Percentiles rank a stretch among this genome's conserved stretches.
phyloP scores from a whole-genome alignment of 2,888 invertebrate genomes.

The Diloba caeruleocephala region DNA sequence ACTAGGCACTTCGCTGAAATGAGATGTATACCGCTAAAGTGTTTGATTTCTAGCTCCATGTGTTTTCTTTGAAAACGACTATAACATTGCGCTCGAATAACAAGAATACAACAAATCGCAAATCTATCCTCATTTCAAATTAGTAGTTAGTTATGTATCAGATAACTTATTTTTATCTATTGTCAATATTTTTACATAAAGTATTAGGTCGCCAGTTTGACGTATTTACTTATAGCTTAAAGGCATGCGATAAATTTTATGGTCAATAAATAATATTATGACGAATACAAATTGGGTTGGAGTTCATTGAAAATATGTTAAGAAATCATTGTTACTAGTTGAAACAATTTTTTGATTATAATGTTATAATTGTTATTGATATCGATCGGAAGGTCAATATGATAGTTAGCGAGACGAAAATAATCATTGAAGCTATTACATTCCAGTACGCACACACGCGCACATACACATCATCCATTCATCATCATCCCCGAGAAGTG shows the following conservation, averaged over 20 bases:
- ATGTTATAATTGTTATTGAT: conserved; percentile 3
- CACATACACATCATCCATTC: too few species aligned
- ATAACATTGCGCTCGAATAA: too few species aligned
- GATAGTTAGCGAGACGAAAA: background rate
- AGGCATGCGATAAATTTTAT: background rate
- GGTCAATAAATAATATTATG: background rate
- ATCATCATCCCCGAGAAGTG: too few species aligned
- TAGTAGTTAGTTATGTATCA: background rate
- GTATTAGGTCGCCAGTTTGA: background rate
- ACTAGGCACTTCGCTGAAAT: too few species aligned
- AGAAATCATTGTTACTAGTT: background rate
- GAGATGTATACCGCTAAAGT: too few species aligned
- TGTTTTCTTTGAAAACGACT: too few species aligned
- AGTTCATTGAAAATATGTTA: conserved; percentile 1
- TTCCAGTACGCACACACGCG: too few species aligned
- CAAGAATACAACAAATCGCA: too few species aligned
- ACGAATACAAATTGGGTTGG: background rate
- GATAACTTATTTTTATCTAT: conserved; percentile 7
- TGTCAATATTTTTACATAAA: background rate
- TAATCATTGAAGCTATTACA: background rate
- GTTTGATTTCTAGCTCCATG: too few species aligned
- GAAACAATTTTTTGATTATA: background rate
- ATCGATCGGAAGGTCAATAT: conserved; percentile 1
- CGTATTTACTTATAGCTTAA: too few species aligned
- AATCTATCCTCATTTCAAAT: background rate